Evolutionary conservation across 2,888 invertebrate species (phyloP).

Genomic region (Lepeophtheirus nordmannii): DNA sequence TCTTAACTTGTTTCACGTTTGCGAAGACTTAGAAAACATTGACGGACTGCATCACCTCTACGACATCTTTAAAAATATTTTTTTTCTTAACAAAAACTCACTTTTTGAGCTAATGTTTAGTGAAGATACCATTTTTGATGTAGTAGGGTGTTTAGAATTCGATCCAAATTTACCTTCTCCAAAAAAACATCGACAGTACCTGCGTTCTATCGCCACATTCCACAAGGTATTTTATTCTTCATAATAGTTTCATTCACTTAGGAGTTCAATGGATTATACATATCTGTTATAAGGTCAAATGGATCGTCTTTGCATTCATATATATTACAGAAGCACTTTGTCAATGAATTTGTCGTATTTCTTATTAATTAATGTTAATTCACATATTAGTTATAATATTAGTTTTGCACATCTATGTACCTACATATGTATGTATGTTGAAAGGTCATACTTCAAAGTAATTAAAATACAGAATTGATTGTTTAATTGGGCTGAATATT

Average conservation of each 20-base stretch:
- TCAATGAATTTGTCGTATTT: too few relatives aligned
- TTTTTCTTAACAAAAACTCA: constrained; percentile 90
- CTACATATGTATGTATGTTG: too few relatives aligned
- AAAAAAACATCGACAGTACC: constrained; percentile 87
- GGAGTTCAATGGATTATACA: too few relatives aligned
- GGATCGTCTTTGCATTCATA: too few relatives aligned
- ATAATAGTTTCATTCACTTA: neutral
- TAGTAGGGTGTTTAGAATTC: constrained; percentile 94
- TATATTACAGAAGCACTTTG: too few relatives aligned
- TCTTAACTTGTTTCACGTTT: constrained; percentile 84
- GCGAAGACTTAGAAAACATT: constrained; percentile 88
- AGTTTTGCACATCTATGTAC: too few relatives aligned
- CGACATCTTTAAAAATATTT: constrained; percentile 96
- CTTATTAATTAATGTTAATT: too few relatives aligned
- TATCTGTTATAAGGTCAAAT: too few relatives aligned
- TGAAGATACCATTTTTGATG: constrained; percentile 86
- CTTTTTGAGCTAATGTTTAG: constrained; percentile 88
- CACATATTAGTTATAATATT: too few relatives aligned
- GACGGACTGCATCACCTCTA: constrained; percentile 88
- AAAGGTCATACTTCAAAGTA: too few relatives aligned
- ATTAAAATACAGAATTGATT: too few relatives aligned
- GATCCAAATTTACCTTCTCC: constrained; percentile 71
- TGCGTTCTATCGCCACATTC: constrained; percentile 74
- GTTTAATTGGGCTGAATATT: too few relatives aligned
- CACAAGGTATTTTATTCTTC: constrained; percentile 47